Evolutionary conservation across 2,888 invertebrate species (phyloP).

Genomic region (Troides helena): DNA sequence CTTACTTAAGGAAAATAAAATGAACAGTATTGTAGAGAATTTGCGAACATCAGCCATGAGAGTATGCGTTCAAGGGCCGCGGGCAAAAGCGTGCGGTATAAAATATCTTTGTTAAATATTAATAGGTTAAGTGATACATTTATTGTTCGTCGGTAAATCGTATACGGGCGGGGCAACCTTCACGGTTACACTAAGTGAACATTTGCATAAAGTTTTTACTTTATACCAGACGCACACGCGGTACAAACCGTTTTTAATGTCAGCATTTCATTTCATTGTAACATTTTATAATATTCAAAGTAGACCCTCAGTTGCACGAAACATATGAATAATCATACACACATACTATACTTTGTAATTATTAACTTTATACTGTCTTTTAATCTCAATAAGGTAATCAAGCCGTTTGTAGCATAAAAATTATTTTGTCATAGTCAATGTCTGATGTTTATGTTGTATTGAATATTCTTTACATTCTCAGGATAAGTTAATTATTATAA

Average conservation of each 20-base stretch:
- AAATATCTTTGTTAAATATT: slow-evolving; percentile 29
- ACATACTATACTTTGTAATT: too few relatives aligned
- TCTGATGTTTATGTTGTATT: too few relatives aligned
- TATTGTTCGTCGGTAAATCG: slow-evolving; percentile 29
- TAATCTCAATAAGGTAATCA: too few relatives aligned
- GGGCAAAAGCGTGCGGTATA: slow-evolving; percentile 20
- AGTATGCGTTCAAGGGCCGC: slow-evolving; percentile 28
- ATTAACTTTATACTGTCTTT: too few relatives aligned
- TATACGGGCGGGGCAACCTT: slow-evolving; percentile 37
- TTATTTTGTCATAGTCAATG: too few relatives aligned
- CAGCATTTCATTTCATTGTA: neutral
- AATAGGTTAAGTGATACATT: slow-evolving; percentile 33
- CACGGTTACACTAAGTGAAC: slow-evolving; percentile 41
- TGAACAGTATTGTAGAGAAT: slow-evolving; percentile 13
- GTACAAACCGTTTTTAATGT: neutral
- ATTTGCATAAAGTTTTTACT: slow-evolving; percentile 44
- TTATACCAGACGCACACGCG: slow-evolving; percentile 29
- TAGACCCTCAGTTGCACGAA: too few relatives aligned
- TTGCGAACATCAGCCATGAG: slow-evolving; percentile 24
- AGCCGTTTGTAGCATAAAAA: too few relatives aligned
- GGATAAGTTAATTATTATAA: too few relatives aligned
- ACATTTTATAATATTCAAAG: too few relatives aligned
- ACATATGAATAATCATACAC: too few relatives aligned
- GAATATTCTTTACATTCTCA: too few relatives aligned
- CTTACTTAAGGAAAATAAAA: slow-evolving; percentile 23